Conservation (phyloP, 2,113 vertebrate species). For the Toxotes jaculatrix region DNA sequence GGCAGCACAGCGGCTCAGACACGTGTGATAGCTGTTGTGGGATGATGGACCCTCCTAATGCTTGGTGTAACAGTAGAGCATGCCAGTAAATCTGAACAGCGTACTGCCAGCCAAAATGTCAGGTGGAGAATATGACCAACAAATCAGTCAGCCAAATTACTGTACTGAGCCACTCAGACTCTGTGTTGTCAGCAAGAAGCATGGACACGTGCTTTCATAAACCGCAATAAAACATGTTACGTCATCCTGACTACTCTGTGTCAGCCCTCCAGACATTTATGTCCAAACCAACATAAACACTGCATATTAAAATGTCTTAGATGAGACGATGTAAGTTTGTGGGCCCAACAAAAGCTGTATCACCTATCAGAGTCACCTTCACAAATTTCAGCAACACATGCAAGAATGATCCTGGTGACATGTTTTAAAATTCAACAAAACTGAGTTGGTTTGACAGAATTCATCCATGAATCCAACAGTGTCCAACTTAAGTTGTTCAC, state of each 20-base stretch:
- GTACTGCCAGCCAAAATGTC: neutral
- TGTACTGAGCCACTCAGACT: neutral
- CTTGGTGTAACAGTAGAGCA: neutral
- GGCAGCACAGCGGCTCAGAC: neutral
- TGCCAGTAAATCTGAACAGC: neutral
- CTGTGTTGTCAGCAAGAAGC: neutral
- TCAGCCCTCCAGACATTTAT: neutral
- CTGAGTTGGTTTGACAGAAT: no score
- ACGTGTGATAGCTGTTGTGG: neutral
- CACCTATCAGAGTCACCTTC: neutral
- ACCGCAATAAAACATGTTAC: neutral
- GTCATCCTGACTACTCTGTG: neutral
- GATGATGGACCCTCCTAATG: neutral
- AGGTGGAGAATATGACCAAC: slow-evolving; percentile 5
- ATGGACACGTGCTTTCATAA: neutral
- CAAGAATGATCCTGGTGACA: neutral
- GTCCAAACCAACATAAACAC: neutral
- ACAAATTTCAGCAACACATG: neutral
- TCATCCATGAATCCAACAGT: no score
- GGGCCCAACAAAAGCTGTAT: neutral
- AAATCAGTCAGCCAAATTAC: slow-evolving; percentile 1
- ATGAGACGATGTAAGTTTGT: no score
- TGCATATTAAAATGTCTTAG: no score
- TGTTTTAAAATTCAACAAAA: neutral
- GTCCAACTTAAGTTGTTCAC: no score